These are phyloP conservation scores for Saxicola maurus DNA, from an alignment of 2,797 vertebrate species.

Conservation along the genomic window DNA sequence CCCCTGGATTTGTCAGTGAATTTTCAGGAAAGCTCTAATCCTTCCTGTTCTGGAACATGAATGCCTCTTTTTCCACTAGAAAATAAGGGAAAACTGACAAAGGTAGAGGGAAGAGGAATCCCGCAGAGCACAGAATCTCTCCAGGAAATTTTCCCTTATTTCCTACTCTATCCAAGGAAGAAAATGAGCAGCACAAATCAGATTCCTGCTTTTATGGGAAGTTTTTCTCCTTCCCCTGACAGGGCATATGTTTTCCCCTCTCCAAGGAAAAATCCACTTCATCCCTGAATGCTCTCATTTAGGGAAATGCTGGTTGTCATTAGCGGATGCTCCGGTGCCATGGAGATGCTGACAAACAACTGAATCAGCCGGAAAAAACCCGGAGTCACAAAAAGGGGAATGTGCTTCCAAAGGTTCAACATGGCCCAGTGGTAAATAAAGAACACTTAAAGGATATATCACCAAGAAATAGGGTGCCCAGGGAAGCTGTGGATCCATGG, in stretches of 20 bases:
- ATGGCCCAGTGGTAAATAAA: not conserved
- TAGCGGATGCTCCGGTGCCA: not conserved
- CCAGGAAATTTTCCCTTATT: not conserved
- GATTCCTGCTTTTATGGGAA: not conserved
- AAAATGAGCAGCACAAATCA: not conserved
- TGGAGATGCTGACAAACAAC: constrained; percentile 23
- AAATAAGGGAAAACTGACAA: not conserved
- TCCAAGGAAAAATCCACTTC: not conserved
- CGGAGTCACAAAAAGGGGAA: not conserved
- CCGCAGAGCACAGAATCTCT: not conserved
- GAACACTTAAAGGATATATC: not conserved
- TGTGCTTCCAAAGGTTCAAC: not conserved
- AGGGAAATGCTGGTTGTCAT: not conserved
- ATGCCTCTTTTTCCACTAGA: not conserved
- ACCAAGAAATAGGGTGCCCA: not conserved
- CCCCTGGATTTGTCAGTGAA: not conserved
- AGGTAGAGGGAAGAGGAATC: not conserved
- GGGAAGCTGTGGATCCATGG: not conserved
- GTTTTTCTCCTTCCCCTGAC: not conserved
- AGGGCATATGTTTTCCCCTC: not conserved
- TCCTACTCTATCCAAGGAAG: not conserved
- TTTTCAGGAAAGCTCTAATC: not conserved
- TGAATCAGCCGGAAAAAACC: not conserved
- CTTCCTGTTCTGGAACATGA: not conserved
- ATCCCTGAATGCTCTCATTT: not conserved